Evolutionary conservation across 2,797 vertebrate species (phyloP).

Genomic region (Amphiprion clarkii): DNA sequence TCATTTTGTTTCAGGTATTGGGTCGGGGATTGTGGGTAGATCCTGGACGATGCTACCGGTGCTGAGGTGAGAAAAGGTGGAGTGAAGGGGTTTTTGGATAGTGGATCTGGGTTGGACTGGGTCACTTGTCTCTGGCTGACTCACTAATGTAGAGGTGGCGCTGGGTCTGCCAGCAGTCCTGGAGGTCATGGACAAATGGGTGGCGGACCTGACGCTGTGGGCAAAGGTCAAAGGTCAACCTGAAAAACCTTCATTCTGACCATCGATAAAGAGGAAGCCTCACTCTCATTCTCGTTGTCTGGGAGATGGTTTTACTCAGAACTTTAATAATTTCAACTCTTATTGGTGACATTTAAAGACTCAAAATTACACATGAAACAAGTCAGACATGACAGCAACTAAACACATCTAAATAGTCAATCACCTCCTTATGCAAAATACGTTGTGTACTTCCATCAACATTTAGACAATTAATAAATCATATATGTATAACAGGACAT

Average conservation of each 20-base stretch:
- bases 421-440: not conserved
- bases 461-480: not conserved
- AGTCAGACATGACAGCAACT: not conserved
- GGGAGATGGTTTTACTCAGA: slow-evolving; percentile 1
- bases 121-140: slow-evolving; percentile 82
- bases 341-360: not conserved
- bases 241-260: slow-evolving; percentile 46
- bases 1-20: not conserved
- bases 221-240: slow-evolving; percentile 74
- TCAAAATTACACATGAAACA: slow-evolving; percentile 4
- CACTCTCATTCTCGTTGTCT: not conserved
- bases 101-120: slow-evolving; percentile 61
- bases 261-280: slow-evolving; percentile 7
- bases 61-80: slow-evolving; percentile 51
- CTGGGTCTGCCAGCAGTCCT: slow-evolving; percentile 98
- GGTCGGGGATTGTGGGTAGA: slow-evolving; percentile 39
- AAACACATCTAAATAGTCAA: not conserved
- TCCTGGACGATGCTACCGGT: slow-evolving; percentile 27
- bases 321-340: not conserved
- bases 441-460: not conserved
- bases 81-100: slow-evolving; percentile 52
- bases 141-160: slow-evolving; percentile 98
- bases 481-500: slow-evolving; percentile 4
- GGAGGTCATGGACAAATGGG: slow-evolving; percentile 94
- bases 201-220: slow-evolving; percentile 93